These are phyloP conservation scores for Platyura marginata DNA, from an alignment of 1,140 invertebrate species.

Conservation along the genomic window DNA sequence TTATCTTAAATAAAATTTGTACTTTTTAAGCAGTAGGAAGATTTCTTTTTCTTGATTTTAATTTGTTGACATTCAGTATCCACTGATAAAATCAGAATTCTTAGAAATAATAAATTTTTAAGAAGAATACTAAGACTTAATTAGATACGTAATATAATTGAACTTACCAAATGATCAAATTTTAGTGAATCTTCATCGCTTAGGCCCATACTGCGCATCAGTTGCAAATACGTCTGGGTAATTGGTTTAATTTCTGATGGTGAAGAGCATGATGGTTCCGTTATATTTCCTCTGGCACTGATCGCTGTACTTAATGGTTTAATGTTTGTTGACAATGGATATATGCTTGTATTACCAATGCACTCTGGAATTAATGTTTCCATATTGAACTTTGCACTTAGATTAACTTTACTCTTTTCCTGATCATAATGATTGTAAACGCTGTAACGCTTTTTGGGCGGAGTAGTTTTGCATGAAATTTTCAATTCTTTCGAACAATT, in stretches of 20 bases:
- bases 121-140: background rate
- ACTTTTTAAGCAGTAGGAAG: too few species aligned
- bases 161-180: slow-evolving; percentile 30
- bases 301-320: too few species aligned
- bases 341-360: too few species aligned
- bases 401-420: slow-evolving; percentile 8
- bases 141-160: slow-evolving; percentile 16
- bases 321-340: too few species aligned
- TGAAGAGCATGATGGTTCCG: too few species aligned
- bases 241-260: slow-evolving; percentile 71
- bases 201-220: slow-evolving; percentile 45
- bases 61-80: too few species aligned
- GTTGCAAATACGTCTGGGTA: slow-evolving; percentile 68
- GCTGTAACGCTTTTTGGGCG: slow-evolving; percentile 4
- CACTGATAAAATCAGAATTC: too few species aligned
- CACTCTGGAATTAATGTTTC: too few species aligned
- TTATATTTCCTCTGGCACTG: too few species aligned
- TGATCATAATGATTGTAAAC: background rate
- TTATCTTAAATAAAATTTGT: too few species aligned
- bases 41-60: too few species aligned
- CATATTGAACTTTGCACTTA: slow-evolving; percentile 7
- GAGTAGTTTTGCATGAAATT: slow-evolving; percentile 13
- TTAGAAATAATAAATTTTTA: too few species aligned
- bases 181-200: slow-evolving; percentile 38
- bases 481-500: slow-evolving; percentile 2